A percentile compares a stretch with the other conserved stretches of the same genome.
Conservation (phyloP, 2,888 invertebrate genomes). For the Latrodectus elegans region DNA sequence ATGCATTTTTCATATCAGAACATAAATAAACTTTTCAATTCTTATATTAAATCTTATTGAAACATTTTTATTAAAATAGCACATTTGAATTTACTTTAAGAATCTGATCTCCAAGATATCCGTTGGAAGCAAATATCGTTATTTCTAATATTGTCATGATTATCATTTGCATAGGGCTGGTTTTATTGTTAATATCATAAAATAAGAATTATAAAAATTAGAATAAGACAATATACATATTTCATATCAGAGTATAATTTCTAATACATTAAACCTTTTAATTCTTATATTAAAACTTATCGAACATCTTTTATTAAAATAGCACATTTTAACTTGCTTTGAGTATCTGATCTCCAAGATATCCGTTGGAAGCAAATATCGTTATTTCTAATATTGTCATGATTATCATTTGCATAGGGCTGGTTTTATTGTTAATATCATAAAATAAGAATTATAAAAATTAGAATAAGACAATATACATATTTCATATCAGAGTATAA, state of each 20-base stretch:
- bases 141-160: slow-evolving; percentile 87
- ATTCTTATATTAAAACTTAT: too few species aligned
- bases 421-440: slow-evolving; percentile 78
- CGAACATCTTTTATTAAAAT: slow-evolving; percentile 73
- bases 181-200: too few species aligned
- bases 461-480: too few species aligned
- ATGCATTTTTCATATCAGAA: too few species aligned
- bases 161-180: slow-evolving; percentile 86
- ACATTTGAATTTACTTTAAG: slow-evolving; percentile 80
- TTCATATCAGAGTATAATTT: too few species aligned
- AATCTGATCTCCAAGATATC: slow-evolving; percentile 82
- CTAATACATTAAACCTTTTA: too few species aligned
- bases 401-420: slow-evolving; percentile 85
- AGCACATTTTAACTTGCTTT: slow-evolving; percentile 78
- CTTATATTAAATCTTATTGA: too few species aligned
- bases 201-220: too few species aligned
- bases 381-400: slow-evolving; percentile 87
- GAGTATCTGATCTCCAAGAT: slow-evolving; percentile 82
- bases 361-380: slow-evolving; percentile 83
- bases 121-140: slow-evolving; percentile 83
- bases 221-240: too few species aligned
- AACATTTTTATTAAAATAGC: background rate
- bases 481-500: too few species aligned
- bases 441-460: too few species aligned
- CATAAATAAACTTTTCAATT: too few species aligned